Evolutionary conservation across 2,888 invertebrate species (phyloP).

Genomic region (Conops quadrifasciatus): DNA sequence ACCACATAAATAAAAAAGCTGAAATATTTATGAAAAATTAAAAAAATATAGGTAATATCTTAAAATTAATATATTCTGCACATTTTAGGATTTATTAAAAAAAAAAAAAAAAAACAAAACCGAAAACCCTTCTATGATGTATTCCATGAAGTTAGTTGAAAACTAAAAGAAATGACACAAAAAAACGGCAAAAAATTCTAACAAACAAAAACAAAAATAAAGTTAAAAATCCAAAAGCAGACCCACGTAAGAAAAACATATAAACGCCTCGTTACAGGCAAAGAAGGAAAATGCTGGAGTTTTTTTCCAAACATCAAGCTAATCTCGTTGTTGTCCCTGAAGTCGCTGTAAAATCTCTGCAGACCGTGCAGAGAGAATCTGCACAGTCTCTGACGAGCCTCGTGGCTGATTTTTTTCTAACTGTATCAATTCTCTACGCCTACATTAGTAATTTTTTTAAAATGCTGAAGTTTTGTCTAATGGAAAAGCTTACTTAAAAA

Average conservation of each 20-base stretch:
- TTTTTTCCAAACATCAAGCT: no score
- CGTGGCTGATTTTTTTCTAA: no score
- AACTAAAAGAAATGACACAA: constrained; percentile 4
- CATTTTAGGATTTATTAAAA: no score
- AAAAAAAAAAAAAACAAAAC: no score
- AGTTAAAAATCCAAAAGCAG: constrained; percentile 9
- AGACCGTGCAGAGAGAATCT: neutral
- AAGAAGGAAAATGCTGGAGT: neutral
- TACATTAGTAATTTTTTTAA: no score
- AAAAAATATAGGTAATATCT: no score
- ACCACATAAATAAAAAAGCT: neutral
- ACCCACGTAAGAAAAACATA: neutral
- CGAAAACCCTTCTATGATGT: no score
- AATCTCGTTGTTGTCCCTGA: no score
- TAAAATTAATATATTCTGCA: no score
- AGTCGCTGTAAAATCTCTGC: no score
- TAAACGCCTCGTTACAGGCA: neutral
- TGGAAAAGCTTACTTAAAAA: neutral
- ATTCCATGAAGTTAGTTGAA: constrained; percentile 40
- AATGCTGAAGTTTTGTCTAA: neutral
- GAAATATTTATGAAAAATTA: neutral
- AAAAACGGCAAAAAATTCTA: constrained; percentile 2
- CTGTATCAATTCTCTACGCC: no score
- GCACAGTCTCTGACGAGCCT: neutral
- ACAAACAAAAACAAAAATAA: constrained; percentile 19